phyloP scores from a whole-genome alignment of 2,113 vertebrate species.

The Hymenochirus boettgeri region DNA sequence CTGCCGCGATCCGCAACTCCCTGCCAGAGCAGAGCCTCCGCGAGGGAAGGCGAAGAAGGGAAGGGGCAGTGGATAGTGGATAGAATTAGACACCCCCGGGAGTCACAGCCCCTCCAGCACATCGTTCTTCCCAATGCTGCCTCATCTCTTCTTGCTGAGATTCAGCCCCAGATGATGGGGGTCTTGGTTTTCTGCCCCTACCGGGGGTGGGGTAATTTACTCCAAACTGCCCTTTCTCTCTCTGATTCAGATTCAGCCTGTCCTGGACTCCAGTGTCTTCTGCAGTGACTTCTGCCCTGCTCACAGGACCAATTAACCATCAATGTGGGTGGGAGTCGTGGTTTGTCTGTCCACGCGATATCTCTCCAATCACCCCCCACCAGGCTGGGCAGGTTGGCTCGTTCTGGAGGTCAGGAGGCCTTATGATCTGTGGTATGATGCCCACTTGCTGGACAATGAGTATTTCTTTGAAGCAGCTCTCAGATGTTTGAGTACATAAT shows the following conservation, averaged over 20 bases:
- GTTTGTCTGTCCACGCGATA: slow-evolving; percentile 78
- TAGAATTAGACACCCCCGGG: no score
- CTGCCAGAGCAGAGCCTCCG: no score
- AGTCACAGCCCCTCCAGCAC: no score
- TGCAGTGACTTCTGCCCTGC: slow-evolving; percentile 67
- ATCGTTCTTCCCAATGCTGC: slow-evolving; percentile 24
- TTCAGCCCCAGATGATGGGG: neutral
- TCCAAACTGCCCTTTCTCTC: slow-evolving; percentile 31
- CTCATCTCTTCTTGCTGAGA: slow-evolving; percentile 2
- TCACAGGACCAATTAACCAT: slow-evolving; percentile 72
- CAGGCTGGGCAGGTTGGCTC: slow-evolving; percentile 81
- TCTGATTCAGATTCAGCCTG: slow-evolving; percentile 62
- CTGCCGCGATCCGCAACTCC: no score
- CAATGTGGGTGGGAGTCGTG: slow-evolving; percentile 89
- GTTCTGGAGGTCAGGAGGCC: slow-evolving; percentile 61
- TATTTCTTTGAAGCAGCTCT: slow-evolving; percentile 92
- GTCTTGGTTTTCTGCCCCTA: neutral
- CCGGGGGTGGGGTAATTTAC: neutral
- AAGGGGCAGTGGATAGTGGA: no score
- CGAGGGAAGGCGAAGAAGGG: no score
- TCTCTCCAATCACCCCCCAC: slow-evolving; percentile 83
- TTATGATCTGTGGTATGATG: slow-evolving; percentile 89
- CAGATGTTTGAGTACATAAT: slow-evolving; percentile 91
- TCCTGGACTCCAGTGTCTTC: slow-evolving; percentile 83
- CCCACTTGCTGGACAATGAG: slow-evolving; percentile 83